A percentile compares a stretch with the other conserved stretches of the same genome.
Conservation (phyloP, 1,140 invertebrate species). For the Cydia splendana region DNA sequence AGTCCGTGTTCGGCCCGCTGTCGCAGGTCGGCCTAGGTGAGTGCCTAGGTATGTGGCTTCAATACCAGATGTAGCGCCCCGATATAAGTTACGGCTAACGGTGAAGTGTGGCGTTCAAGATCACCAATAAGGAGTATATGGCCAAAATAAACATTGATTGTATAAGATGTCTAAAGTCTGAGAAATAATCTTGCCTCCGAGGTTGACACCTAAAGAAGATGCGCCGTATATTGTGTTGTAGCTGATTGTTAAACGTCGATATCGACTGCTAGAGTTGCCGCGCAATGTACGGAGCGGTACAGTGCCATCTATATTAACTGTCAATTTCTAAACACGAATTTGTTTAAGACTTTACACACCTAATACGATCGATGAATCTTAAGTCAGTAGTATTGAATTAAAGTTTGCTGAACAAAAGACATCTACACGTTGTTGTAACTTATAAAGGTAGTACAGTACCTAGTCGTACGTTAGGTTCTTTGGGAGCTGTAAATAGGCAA, state of each 20-base stretch:
- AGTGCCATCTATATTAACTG: neutral
- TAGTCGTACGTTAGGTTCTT: slow-evolving; percentile 6
- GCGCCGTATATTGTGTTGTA: no score
- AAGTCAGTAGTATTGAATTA: neutral
- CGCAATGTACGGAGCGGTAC: no score
- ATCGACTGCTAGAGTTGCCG: no score
- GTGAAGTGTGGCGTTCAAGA: neutral
- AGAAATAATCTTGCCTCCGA: no score
- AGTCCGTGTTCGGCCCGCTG: slow-evolving; percentile 88
- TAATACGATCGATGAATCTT: no score
- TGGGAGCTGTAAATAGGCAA: neutral
- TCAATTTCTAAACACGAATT: neutral
- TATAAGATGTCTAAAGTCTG: neutral
- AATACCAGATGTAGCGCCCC: slow-evolving; percentile 34
- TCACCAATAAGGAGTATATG: neutral
- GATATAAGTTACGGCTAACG: neutral
- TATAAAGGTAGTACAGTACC: neutral
- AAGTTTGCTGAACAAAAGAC: neutral
- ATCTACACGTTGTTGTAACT: neutral
- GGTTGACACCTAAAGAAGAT: no score
- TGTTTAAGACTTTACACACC: neutral
- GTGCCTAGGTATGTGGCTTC: slow-evolving; percentile 43
- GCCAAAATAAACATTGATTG: neutral
- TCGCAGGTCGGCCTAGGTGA: slow-evolving; percentile 84
- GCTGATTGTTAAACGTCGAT: no score